Percentiles rank a stretch among this genome's conserved stretches.
These are phyloP conservation scores for Drosophila yooni DNA, from an alignment of 2,888 invertebrate species.

Conservation along the genomic window DNA sequence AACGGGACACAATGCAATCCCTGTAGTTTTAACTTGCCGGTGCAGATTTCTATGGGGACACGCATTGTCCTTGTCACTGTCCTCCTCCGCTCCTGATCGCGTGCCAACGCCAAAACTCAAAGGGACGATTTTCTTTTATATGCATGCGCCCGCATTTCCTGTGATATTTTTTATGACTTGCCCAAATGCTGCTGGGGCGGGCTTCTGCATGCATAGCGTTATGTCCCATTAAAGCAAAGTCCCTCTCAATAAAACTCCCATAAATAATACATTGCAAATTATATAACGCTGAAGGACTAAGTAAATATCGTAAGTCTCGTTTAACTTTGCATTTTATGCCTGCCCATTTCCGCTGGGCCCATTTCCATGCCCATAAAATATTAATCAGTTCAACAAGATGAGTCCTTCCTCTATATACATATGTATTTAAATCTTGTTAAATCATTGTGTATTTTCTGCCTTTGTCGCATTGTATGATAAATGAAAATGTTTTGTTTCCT, in stretches of 20 bases:
- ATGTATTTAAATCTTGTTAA: neutral
- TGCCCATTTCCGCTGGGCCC: slow-evolving; percentile 3
- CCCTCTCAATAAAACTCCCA: slow-evolving; percentile 65
- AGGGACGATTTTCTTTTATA: neutral
- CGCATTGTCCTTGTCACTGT: slow-evolving; percentile 38
- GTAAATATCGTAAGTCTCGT: slow-evolving; percentile 53
- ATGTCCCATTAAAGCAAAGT: slow-evolving; percentile 19
- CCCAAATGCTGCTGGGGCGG: slow-evolving; percentile 31
- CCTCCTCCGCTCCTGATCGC: slow-evolving; percentile 6
- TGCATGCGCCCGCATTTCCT: slow-evolving; percentile 8
- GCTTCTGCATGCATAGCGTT: slow-evolving; percentile 39
- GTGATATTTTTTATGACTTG: slow-evolving; percentile 43
- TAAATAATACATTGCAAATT: slow-evolving; percentile 67
- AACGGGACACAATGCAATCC: slow-evolving; percentile 6
- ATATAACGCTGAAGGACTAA: slow-evolving; percentile 31
- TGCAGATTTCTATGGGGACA: slow-evolving; percentile 37
- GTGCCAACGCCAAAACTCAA: neutral
- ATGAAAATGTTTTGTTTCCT: neutral
- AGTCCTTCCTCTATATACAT: neutral
- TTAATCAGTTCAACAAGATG: slow-evolving; percentile 8
- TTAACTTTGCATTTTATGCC: slow-evolving; percentile 45
- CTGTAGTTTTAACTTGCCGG: slow-evolving; percentile 68
- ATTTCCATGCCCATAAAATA: slow-evolving; percentile 16
- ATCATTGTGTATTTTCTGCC: neutral
- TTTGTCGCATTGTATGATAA: neutral